Evolutionary conservation across 2,797 vertebrate genomes (phyloP).

Genomic region (Microtus obscurus): DNA sequence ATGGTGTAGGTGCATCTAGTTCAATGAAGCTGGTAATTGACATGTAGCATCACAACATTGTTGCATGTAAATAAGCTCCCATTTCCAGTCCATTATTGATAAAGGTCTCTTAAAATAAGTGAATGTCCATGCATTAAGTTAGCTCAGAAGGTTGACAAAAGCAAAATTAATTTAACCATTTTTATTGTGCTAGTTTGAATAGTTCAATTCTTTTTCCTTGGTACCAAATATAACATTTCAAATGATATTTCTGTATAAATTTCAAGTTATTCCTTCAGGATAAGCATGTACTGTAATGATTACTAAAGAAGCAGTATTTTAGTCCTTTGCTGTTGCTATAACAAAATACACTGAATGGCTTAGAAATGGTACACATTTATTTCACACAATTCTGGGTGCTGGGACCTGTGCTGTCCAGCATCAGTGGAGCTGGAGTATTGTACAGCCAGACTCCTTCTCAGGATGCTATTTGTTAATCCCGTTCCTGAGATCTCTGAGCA

Average conservation of each 20-base stretch:
- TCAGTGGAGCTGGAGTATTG: neutral
- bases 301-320: neutral
- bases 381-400: neutral
- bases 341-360: neutral
- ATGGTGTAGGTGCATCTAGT: neutral
- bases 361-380: neutral
- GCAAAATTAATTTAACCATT: constrained; percentile 30
- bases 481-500: neutral
- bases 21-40: neutral
- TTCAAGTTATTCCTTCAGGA: neutral
- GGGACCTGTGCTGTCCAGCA: neutral
- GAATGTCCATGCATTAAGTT: constrained; percentile 28
- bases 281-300: neutral
- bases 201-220: neutral
- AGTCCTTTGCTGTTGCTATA: neutral
- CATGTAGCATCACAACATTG: neutral
- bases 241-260: neutral
- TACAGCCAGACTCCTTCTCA: neutral
- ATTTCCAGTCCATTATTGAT: constrained; percentile 30
- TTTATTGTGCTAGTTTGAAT: neutral
- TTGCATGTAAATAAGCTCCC: neutral
- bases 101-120: constrained; percentile 22
- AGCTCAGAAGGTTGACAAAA: constrained; percentile 17
- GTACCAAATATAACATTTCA: neutral
- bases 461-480: neutral